Base-by-base conservation (phyloP, 2,888 invertebrate genomes). In the Formica aserva region DNA sequence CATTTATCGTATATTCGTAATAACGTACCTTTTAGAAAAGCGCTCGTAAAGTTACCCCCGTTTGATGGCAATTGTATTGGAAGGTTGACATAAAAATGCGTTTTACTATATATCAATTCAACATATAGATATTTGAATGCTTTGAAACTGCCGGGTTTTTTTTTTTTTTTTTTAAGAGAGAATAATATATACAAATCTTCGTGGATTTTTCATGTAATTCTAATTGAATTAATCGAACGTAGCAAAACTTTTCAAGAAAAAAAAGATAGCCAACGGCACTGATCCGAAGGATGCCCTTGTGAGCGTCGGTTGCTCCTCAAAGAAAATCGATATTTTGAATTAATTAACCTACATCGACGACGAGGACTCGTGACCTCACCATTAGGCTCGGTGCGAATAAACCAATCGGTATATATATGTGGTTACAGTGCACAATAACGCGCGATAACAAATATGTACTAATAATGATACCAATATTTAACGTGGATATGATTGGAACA, bases 331-430 rank as follows among this genome's bases (percentile, higher is more conserved):
- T 90, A 78, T 57, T 84, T 83, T 80, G 86, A 88, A 88, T 86
- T 86, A 90, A 90, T 90, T 90, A 86, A 90, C 90, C 90, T 86
- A 90, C 84, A 90, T 90, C 69, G 74, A 55, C 69, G 63, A 5
- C 83, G 78, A 85, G 78, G 69, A 85, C 76, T 87, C 77, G 85
- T 62, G 84, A 83, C 82, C 84, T 86, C 84, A 72, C 87, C 85
- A 62, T 86, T 83, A 85, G 69, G 63, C 83, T 63, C 75, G 60
- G 26, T 67, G 52, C 35, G 84, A 84, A 67, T 60, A 52, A 82
- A 60, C 32, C 60, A 48, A 85, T 85, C 52, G 72, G 74, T 74
- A 66, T 80, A 67, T 26, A 18, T 15, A 80, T 80, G 80, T 71
- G 86, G 63, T 57, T 41, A 22, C n/a, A 6, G 15, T 38, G 18